Evolutionary conservation across 1,140 invertebrate species (phyloP).

Genomic region (Babylonia areolata): DNA sequence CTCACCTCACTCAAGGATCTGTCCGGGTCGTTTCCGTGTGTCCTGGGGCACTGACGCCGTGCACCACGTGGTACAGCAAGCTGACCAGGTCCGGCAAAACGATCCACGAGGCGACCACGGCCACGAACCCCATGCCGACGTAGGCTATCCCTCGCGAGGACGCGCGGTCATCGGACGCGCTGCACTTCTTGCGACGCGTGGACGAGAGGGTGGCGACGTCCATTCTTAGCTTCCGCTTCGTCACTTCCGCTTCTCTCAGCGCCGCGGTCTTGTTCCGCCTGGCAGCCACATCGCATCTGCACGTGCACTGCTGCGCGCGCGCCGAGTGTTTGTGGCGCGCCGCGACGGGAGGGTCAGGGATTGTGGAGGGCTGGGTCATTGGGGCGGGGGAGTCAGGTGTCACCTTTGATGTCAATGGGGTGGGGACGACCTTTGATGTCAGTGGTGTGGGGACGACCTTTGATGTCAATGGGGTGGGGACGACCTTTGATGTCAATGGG

Average conservation of each 20-base stretch:
- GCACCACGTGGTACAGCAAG: background rate
- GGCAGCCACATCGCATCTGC: background rate
- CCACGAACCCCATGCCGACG: background rate
- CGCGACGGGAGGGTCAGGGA: background rate
- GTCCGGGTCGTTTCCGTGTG: too few species aligned
- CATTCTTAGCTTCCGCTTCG: background rate
- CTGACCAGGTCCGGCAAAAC: background rate
- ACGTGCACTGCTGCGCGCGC: background rate
- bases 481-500: too few species aligned
- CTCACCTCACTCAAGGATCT: too few species aligned
- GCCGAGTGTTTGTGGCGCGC: background rate
- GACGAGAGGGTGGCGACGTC: background rate
- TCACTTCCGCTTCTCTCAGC: background rate
- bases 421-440: too few species aligned
- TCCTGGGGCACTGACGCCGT: too few species aligned
- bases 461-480: too few species aligned
- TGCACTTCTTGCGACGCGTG: background rate
- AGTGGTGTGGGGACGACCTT: too few species aligned
- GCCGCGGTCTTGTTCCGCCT: background rate
- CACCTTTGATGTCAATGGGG: too few species aligned
- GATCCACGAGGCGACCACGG: background rate
- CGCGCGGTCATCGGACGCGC: background rate
- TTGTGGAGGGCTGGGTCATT: too few species aligned
- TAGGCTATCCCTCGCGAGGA: background rate
- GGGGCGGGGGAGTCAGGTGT: too few species aligned